Percentiles rank a stretch among this genome's conserved stretches.
Conservation (phyloP, 2,113 vertebrate genomes). For the Platichthys flesus region DNA sequence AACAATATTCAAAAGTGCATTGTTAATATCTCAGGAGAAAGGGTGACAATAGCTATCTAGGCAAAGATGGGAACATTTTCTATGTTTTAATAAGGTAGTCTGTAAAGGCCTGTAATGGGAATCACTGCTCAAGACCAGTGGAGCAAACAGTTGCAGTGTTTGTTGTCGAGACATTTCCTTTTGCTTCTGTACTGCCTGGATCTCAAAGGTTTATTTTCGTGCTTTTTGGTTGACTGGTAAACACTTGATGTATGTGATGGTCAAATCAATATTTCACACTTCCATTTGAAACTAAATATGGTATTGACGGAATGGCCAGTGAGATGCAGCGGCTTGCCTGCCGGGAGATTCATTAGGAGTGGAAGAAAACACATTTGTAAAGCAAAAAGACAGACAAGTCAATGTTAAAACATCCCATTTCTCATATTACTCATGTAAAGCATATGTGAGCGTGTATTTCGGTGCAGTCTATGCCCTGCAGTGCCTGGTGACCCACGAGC, state of each 20-base stretch:
- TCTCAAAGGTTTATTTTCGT: neutral
- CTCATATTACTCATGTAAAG: constrained; percentile 3
- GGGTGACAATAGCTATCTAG: neutral
- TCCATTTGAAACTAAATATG: constrained; percentile 19
- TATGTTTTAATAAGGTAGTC: constrained; percentile 2
- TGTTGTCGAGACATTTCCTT: neutral
- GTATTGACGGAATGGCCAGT: constrained; percentile 18
- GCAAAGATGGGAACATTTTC: neutral
- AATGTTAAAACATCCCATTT: neutral
- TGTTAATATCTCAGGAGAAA: constrained; percentile 11
- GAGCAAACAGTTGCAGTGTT: neutral
- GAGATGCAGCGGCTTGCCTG: constrained; percentile 4
- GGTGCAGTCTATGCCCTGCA: constrained; percentile 9
- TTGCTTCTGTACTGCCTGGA: neutral
- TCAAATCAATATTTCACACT: constrained; percentile 16
- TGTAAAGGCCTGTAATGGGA: constrained; percentile 5
- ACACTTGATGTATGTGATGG: constrained; percentile 6
- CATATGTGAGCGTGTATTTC: too few relatives aligned
- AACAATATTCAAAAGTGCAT: neutral
- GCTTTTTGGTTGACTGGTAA: constrained; percentile 14
- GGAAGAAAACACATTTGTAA: constrained; percentile 21
- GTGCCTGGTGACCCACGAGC: constrained; percentile 3
- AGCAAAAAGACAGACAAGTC: constrained; percentile 10
- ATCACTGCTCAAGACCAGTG: constrained; percentile 9
- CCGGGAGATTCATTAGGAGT: constrained; percentile 43